Base-by-base conservation (phyloP, 2,113 vertebrate species). In the Rhabdomys dilectus region DNA sequence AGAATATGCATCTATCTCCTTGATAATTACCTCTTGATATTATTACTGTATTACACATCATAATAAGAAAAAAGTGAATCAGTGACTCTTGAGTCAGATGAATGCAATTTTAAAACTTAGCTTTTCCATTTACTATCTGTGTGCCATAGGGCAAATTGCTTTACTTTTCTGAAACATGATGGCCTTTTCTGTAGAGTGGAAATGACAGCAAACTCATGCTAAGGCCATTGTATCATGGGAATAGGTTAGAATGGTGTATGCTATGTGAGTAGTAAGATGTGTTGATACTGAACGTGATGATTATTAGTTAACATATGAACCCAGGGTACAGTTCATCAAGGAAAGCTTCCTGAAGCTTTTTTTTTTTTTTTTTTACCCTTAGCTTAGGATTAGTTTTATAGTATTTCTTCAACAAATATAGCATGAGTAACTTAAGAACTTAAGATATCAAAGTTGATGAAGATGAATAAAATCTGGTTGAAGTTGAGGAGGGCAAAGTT, bases 141-240 rank as follows among this genome's bases (percentile, higher is more conserved):
- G 39, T 91, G 56, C 15, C 66, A 97, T 53, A 42, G 87, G 90
- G 22, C 36, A n/a, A 78, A 21, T 90, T n/a, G 3, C 6, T 92
- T 88, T n/a, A 73, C 76, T 15, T 94, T 84, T 96, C 76, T 81
- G 87, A 88, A 87, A 66, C 56, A 51, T 42, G 19, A 5, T 29
- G 19, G 2, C 34, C 10, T 88, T 62, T 17, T 62, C 16, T 72
- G 36, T 51, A 6, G 45, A 48, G 3, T 56, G 70, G 36, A 21
- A 15, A 4, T 19, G 10, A 26, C 0, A 62, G 12, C 0, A 5
- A 0, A 17, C 53, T 39, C 15, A 24, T 24, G 12, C 19, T 13
- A 78, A 45, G 29, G 10, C 8, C 24, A 12, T 42, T 11, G 22
- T 5, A 10, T 39, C 5, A 39, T 0, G 2, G 0, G 7, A 86